These are phyloP conservation scores for Lycia hirtaria DNA, from an alignment of 2,888 invertebrate genomes.

Conservation along the genomic window DNA sequence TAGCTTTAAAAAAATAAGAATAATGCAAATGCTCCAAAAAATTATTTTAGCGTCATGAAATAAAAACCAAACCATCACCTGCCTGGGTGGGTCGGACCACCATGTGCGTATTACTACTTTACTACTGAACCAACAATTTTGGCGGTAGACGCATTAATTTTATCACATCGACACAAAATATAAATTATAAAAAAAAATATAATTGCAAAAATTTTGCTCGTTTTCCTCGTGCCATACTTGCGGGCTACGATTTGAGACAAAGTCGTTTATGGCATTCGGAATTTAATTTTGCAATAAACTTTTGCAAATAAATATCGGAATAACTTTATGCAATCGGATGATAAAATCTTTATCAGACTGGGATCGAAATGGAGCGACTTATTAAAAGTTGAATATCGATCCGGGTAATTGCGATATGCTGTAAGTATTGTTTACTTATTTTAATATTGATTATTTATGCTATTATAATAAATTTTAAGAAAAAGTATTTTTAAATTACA, in stretches of 20 bases:
- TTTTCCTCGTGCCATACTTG: slow-evolving; percentile 18
- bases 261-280: slow-evolving; percentile 7
- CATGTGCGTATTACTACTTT: slow-evolving; percentile 16
- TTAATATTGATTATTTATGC: too few relatives aligned
- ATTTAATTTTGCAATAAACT: slow-evolving; percentile 31
- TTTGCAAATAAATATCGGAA: slow-evolving; percentile 36
- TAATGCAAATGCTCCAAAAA: too few relatives aligned
- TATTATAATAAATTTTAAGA: too few relatives aligned
- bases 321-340: slow-evolving; percentile 38
- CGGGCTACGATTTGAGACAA: slow-evolving; percentile 7
- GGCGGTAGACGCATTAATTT: slow-evolving; percentile 13
- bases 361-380: slow-evolving; percentile 24
- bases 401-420: not conserved
- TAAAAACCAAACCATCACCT: not conserved
- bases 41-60: not conserved
- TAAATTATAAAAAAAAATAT: slow-evolving; percentile 6
- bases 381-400: not conserved
- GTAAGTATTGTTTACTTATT: too few relatives aligned
- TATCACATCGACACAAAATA: not conserved
- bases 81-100: slow-evolving; percentile 28
- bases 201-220: too few relatives aligned
- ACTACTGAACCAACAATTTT: slow-evolving; percentile 1
- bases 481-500: too few relatives aligned
- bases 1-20: too few relatives aligned
- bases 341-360: slow-evolving; percentile 37